Evolutionary conservation across 1,140 invertebrate genomes (phyloP).

Genomic region (Helicoverpa armigera): DNA sequence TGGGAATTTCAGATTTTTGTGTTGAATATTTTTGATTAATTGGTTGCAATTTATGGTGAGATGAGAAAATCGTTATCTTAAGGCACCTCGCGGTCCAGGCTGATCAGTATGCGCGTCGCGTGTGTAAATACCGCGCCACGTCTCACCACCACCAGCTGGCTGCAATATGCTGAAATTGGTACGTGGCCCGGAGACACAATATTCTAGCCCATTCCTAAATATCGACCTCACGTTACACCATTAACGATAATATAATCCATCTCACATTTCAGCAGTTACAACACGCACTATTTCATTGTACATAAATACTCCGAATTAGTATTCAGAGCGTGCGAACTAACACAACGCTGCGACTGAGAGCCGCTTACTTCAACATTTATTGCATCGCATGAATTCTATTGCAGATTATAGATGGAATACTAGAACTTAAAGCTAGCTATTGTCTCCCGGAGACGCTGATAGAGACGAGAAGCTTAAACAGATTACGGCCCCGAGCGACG

Average conservation of each 20-base stretch:
- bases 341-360: conserved; percentile 76
- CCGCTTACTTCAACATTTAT: conserved; percentile 72
- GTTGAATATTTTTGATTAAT: conserved; percentile 21
- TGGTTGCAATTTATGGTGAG: not conserved
- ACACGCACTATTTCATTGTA: conserved; percentile 44
- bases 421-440: conserved; percentile 67
- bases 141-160: conserved; percentile 61
- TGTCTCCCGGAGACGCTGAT: conserved; percentile 78
- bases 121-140: conserved; percentile 56
- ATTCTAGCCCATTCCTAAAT: conserved; percentile 43
- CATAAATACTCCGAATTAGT: conserved; percentile 65
- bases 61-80: not conserved
- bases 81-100: conserved; percentile 2
- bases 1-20: too few species aligned
- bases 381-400: conserved; percentile 68
- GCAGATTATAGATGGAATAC: conserved; percentile 25
- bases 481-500: conserved; percentile 75
- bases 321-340: conserved; percentile 75
- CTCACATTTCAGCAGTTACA: conserved; percentile 48
- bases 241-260: conserved; percentile 52
- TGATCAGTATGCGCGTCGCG: conserved; percentile 70
- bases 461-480: conserved; percentile 77
- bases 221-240: conserved; percentile 46
- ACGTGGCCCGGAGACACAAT: conserved; percentile 58
- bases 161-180: conserved; percentile 77